Conservation (phyloP, 2,113 vertebrate genomes). For the Ginglymostoma cirratum region DNA sequence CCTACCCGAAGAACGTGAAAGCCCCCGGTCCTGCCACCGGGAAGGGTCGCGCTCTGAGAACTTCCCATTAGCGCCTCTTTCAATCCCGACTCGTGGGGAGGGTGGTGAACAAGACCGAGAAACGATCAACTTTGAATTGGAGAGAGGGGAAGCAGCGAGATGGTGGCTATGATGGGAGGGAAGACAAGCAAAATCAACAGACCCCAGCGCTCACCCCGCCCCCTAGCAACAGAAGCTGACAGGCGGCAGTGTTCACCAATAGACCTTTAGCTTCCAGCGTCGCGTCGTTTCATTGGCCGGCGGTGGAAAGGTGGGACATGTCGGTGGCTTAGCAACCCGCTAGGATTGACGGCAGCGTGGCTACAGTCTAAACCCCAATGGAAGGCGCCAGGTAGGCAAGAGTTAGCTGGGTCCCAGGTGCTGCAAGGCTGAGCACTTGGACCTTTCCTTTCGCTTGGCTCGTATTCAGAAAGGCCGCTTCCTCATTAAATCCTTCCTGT, state of each 20-base stretch:
- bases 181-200: too few species aligned
- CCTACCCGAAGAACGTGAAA: conserved; percentile 38
- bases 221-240: background rate
- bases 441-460: too few species aligned
- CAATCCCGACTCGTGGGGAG: background rate
- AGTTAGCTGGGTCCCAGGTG: too few species aligned
- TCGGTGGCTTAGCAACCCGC: background rate
- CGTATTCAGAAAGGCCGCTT: too few species aligned
- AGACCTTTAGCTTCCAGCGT: too few species aligned
- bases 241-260: background rate
- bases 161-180: background rate
- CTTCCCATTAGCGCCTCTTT: conserved; percentile 6
- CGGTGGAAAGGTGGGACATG: background rate
- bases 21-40: conserved; percentile 31
- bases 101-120: background rate
- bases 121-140: background rate
- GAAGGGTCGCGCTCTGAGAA: conserved; percentile 33
- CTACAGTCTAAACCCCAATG: background rate
- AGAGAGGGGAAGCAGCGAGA: background rate
- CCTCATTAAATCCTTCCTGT: too few species aligned
- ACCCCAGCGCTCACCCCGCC: background rate
- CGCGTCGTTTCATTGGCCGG: background rate
- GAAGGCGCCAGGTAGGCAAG: too few species aligned
- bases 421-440: too few species aligned
- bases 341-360: background rate